Evolutionary conservation across 2,797 vertebrate species (phyloP), one percentile per base, ranked within the genome.

Genomic region (Sphaeramia orbicularis): DNA sequence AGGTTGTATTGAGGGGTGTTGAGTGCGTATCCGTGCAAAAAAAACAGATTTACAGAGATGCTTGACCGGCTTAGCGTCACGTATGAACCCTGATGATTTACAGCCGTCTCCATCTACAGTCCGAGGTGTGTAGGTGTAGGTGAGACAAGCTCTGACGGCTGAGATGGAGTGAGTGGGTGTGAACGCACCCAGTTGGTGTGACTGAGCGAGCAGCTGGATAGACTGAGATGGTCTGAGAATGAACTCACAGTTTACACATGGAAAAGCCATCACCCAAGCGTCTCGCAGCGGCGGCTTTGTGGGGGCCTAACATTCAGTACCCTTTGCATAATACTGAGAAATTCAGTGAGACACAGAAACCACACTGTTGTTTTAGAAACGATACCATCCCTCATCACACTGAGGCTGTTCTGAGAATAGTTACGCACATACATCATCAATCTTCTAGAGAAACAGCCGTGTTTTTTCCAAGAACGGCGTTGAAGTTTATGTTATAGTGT

Each of bases 161-260:
- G 54, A 60, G 48, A 49, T 32, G 49, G 48, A 65, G 56, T 59
- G 76, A 74, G 78, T 47, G 78, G 76, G 77, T 40, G 32, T 83
- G 59, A 86, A 71, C 4, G 49, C 45, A 63, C 71, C 71, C 79
- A 81, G 87, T 78, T 80, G 78, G 58, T 70, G 69, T 64, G 78
- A 78, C 74, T 68, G 71, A 73, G 77, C 66, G 50, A 83, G 72
- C 89, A 88, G 86, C 81, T 89, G 85, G 78, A 72, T n/a, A 16
- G 65, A 56, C 61, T 55, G 47, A 76, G 71, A 72, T 62, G 52
- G 50, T 81, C 69, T 37, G 65, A 76, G 76, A 65, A 43, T 86
- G 74, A 84, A 80, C 76, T 81, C 78, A 49, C 48, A 54, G 67
- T 69, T 71, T 51, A 83, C 86, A 91, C 58, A 77, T 92, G 90